Evolutionary conservation across 2,797 vertebrate genomes (phyloP).

Genomic region (Phrynocephalus guinanensis): DNA sequence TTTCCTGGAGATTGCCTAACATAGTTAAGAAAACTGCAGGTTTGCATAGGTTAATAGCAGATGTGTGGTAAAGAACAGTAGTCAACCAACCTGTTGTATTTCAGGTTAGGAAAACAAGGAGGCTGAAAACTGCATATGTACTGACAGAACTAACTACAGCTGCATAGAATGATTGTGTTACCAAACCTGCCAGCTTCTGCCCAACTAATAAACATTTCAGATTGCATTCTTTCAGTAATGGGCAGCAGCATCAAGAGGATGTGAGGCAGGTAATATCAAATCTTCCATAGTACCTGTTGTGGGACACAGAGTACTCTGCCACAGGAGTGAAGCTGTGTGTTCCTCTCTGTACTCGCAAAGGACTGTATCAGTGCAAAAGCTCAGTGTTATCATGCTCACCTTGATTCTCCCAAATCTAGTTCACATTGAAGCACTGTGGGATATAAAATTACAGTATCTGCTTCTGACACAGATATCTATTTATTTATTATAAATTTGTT

Average conservation of each 20-base stretch:
- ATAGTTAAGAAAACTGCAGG: slow-evolving; percentile 49
- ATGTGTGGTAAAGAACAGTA: slow-evolving; percentile 45
- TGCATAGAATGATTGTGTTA: background rate
- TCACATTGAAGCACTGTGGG: background rate
- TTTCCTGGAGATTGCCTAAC: slow-evolving; percentile 72
- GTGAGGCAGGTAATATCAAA: too few species aligned
- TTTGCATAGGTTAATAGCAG: slow-evolving; percentile 63
- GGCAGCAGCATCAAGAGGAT: too few species aligned
- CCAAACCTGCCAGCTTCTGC: background rate
- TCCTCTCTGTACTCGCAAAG: too few species aligned
- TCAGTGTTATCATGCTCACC: too few species aligned
- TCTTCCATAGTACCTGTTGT: too few species aligned
- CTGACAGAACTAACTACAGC: background rate
- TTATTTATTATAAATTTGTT: background rate
- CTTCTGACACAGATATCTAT: background rate
- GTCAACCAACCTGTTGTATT: background rate
- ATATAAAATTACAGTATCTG: background rate
- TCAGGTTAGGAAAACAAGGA: slow-evolving; percentile 4
- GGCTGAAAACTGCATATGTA: background rate
- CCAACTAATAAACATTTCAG: too few species aligned
- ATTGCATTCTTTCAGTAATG: too few species aligned
- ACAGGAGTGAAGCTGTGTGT: too few species aligned
- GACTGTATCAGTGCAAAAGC: too few species aligned
- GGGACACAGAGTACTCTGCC: too few species aligned
- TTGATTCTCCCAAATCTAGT: background rate